Percentiles rank a stretch among this genome's conserved stretches.
phyloP scores from a whole-genome alignment of 2,888 invertebrate species.

The Dorcus parallelipipedus region DNA sequence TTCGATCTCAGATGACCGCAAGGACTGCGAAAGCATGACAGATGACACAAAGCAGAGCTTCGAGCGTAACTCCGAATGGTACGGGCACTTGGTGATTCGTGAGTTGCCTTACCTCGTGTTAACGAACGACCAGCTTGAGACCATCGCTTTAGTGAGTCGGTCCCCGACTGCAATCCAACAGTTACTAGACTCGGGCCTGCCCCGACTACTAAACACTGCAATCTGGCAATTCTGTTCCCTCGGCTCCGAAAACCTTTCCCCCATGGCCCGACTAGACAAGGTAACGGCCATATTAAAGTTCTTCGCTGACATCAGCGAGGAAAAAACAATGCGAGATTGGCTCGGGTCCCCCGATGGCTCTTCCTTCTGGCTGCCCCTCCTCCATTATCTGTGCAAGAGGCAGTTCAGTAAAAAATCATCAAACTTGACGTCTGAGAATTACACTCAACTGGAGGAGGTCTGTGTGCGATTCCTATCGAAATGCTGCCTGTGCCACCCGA shows the following conservation, averaged over 20 bases:
- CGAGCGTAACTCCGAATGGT: slow-evolving; percentile 55
- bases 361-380: slow-evolving; percentile 81
- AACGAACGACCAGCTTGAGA: slow-evolving; percentile 66
- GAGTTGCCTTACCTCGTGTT: slow-evolving; percentile 56
- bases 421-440: slow-evolving; percentile 39
- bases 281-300: slow-evolving; percentile 72
- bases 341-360: slow-evolving; percentile 75
- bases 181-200: slow-evolving; percentile 73
- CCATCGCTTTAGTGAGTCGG: slow-evolving; percentile 75
- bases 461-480: slow-evolving; percentile 80
- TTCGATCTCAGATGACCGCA: slow-evolving; percentile 59
- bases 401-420: slow-evolving; percentile 36
- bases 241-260: slow-evolving; percentile 26
- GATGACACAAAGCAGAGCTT: slow-evolving; percentile 63
- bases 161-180: slow-evolving; percentile 74
- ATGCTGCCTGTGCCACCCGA: slow-evolving; percentile 79
- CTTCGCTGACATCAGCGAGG: slow-evolving; percentile 76
- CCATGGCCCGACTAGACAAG: slow-evolving; percentile 57
- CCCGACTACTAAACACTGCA: slow-evolving; percentile 60
- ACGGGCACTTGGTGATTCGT: slow-evolving; percentile 55
- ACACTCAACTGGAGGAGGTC: slow-evolving; percentile 65
- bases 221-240: slow-evolving; percentile 52
- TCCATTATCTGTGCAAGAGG: slow-evolving; percentile 66
- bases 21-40: slow-evolving; percentile 60
- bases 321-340: slow-evolving; percentile 83